These are phyloP conservation scores for Meriones unguiculatus DNA, from an alignment of 2,113 vertebrate species.

Conservation along the genomic window DNA sequence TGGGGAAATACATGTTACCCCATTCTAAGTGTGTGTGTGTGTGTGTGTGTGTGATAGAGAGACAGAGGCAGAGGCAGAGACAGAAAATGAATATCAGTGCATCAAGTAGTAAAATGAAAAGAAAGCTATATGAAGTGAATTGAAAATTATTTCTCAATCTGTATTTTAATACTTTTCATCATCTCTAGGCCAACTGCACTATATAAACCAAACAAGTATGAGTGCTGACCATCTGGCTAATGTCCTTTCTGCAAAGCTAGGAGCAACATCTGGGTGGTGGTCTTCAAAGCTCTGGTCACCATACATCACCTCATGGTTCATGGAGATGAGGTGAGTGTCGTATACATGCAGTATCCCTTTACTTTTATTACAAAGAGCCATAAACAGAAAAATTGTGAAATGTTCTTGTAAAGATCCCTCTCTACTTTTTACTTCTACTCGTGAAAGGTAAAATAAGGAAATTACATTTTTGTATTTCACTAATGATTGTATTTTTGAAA, in stretches of 20 bases:
- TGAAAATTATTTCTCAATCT: constrained; percentile 1
- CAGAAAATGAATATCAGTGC: background rate
- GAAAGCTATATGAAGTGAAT: background rate
- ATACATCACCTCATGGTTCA: constrained; percentile 99
- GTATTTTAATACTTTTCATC: constrained; percentile 39
- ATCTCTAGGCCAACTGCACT: constrained; percentile 94
- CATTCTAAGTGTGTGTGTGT: background rate
- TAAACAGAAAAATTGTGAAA: background rate
- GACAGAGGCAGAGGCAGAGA: background rate
- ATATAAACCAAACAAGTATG: constrained; percentile 97
- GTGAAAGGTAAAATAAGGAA: background rate
- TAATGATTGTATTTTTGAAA: background rate
- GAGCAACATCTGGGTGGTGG: constrained; percentile 98
- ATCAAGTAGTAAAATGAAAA: constrained; percentile 12
- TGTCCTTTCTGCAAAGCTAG: constrained; percentile 93
- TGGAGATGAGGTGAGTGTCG: constrained; percentile 94
- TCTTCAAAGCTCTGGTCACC: constrained; percentile 98
- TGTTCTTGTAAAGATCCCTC: background rate
- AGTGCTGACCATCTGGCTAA: constrained; percentile 95
- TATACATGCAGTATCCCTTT: background rate
- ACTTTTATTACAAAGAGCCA: background rate
- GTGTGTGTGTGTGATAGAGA: background rate
- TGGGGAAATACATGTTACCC: background rate
- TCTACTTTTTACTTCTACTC: constrained; percentile 18
- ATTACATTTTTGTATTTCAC: background rate